phyloP scores from a whole-genome alignment of 2,113 vertebrate genomes.

The Dissostichus mawsoni region DNA sequence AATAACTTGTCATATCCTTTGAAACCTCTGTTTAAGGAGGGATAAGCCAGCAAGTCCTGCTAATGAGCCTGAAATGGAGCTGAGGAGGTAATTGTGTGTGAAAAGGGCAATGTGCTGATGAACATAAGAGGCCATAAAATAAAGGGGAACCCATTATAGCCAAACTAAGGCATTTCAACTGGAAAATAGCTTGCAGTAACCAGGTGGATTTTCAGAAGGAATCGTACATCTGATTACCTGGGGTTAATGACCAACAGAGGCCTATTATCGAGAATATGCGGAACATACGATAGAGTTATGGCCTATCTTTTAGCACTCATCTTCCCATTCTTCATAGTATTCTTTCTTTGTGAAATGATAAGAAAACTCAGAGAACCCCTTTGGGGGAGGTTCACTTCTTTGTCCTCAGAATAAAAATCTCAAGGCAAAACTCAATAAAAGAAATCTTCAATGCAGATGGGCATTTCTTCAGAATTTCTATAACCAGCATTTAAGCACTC shows the following conservation, averaged over 20 bases:
- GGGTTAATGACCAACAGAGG: conserved; percentile 54
- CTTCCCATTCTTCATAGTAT: neutral
- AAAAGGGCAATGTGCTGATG: conserved; percentile 72
- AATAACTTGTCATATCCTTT: conserved; percentile 35
- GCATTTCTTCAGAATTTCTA: neutral
- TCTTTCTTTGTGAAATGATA: conserved; percentile 23
- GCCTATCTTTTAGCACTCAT: conserved; percentile 1
- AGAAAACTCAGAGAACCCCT: conserved; percentile 16
- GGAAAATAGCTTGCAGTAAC: conserved; percentile 67
- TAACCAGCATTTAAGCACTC: neutral
- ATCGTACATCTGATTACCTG: conserved; percentile 55
- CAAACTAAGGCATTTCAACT: conserved; percentile 62
- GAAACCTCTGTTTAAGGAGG: conserved; percentile 49
- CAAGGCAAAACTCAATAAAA: neutral
- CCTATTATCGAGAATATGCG: conserved; percentile 32
- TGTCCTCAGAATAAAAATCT: neutral
- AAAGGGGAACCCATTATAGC: conserved; percentile 61
- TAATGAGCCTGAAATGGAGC: conserved; percentile 74
- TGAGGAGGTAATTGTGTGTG: conserved; percentile 72
- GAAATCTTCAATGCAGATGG: neutral
- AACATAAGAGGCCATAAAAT: conserved; percentile 69
- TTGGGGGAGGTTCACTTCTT: neutral
- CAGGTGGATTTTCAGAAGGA: conserved; percentile 38
- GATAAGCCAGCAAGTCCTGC: conserved; percentile 37
- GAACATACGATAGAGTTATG: conserved; percentile 45